Evolutionary conservation across 2,797 vertebrate genomes (phyloP).

Genomic region (Pangasius krempfi): DNA sequence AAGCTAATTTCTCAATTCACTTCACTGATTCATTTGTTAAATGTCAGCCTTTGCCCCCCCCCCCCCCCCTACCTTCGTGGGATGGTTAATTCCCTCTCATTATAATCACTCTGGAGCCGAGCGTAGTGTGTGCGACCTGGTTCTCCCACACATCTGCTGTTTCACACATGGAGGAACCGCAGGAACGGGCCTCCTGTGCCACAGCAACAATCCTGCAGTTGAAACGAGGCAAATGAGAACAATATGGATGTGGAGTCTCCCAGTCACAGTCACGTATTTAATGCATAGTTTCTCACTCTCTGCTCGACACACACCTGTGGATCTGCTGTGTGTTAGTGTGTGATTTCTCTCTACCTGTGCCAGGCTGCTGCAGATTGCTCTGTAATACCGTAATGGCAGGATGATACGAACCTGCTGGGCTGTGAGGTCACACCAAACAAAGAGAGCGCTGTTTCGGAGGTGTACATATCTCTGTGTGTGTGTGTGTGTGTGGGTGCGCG

Average conservation of each 20-base stretch:
- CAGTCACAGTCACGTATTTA: constrained; percentile 3
- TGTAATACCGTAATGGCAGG: constrained; percentile 41
- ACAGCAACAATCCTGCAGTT: neutral
- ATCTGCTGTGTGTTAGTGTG: constrained; percentile 36
- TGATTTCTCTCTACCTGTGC: constrained; percentile 39
- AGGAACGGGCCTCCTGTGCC: neutral
- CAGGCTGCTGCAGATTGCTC: constrained; percentile 52
- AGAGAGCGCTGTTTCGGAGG: constrained; percentile 45
- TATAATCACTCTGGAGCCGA: neutral
- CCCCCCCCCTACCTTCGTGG: neutral
- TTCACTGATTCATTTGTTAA: constrained; percentile 19
- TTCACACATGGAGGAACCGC: constrained; percentile 16
- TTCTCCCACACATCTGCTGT: constrained; percentile 1
- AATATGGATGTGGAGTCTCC: constrained; percentile 36
- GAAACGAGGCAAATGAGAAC: constrained; percentile 36
- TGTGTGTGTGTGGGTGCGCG: constrained; percentile 8
- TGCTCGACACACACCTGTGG: constrained; percentile 33
- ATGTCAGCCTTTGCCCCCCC: constrained; percentile 8
- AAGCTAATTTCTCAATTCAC: constrained; percentile 15
- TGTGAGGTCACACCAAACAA: constrained; percentile 59
- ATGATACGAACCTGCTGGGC: constrained; percentile 59
- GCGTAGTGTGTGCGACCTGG: neutral
- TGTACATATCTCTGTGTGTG: neutral
- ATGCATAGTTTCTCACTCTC: neutral
- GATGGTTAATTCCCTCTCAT: neutral